phyloP scores from a whole-genome alignment of 2,888 invertebrate species.

The Machimus rusticus region DNA sequence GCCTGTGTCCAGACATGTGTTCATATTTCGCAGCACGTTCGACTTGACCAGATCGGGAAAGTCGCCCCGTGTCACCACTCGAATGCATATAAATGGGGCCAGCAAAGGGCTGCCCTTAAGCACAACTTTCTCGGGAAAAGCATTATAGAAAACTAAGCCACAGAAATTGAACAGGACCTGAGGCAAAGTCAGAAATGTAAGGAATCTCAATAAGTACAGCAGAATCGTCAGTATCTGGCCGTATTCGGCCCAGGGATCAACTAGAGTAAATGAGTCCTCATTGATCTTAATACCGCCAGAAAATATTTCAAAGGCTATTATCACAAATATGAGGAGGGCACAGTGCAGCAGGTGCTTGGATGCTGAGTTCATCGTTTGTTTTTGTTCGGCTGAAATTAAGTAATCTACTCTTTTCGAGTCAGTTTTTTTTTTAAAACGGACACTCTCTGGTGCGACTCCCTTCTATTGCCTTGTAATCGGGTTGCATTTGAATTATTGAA shows the following conservation, averaged over 20 bases:
- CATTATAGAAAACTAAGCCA: slow-evolving; percentile 88
- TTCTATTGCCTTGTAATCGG: background rate
- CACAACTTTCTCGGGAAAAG: slow-evolving; percentile 90
- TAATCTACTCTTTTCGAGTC: background rate
- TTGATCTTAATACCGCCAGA: slow-evolving; percentile 70
- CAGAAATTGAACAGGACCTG: slow-evolving; percentile 85
- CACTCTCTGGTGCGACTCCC: background rate
- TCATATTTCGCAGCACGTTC: slow-evolving; percentile 87
- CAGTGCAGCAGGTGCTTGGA: slow-evolving; percentile 84
- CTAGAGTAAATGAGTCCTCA: slow-evolving; percentile 64
- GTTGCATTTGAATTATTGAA: background rate
- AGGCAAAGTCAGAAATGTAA: slow-evolving; percentile 86
- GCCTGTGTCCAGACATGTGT: slow-evolving; percentile 86
- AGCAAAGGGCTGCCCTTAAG: slow-evolving; percentile 89
- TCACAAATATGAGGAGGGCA: slow-evolving; percentile 74
- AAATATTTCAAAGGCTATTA: slow-evolving; percentile 76
- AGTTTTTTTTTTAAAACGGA: background rate
- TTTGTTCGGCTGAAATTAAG: background rate
- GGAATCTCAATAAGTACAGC: slow-evolving; percentile 78
- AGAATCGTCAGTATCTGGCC: slow-evolving; percentile 77
- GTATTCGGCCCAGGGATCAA: slow-evolving; percentile 85
- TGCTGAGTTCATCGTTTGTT: slow-evolving; percentile 58
- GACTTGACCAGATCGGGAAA: slow-evolving; percentile 88
- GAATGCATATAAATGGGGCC: slow-evolving; percentile 93
- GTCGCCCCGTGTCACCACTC: slow-evolving; percentile 93